Percentiles rank a stretch among this genome's conserved stretches.
These are phyloP conservation scores for Leptinotarsa defecta DNA, from an alignment of 1,140 invertebrate genomes.

Conservation along the genomic window DNA sequence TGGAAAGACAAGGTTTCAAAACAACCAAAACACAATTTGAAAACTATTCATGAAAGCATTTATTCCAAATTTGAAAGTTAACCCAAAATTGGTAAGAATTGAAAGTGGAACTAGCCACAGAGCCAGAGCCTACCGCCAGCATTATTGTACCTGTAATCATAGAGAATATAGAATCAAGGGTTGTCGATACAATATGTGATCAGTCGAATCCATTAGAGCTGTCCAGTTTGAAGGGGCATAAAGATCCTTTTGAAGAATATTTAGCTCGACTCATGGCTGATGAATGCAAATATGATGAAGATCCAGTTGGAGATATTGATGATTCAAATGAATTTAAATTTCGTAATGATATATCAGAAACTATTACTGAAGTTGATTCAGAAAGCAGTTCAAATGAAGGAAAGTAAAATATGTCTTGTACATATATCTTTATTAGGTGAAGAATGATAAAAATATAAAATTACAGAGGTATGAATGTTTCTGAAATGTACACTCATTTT, in stretches of 20 bases:
- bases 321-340: constrained; percentile 4
- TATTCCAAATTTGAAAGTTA: constrained; percentile 45
- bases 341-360: constrained; percentile 34
- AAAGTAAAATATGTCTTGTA: too few species aligned
- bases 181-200: too few species aligned
- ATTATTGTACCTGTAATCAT: too few species aligned
- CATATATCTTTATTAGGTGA: background rate
- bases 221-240: background rate
- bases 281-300: background rate
- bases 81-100: constrained; percentile 38
- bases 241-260: constrained; percentile 18
- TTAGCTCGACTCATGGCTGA: constrained; percentile 7
- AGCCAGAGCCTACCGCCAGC: too few species aligned
- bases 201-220: background rate
- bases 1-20: constrained; percentile 55
- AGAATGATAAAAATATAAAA: constrained; percentile 3
- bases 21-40: constrained; percentile 47
- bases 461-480: constrained; percentile 10
- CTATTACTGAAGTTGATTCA: constrained; percentile 33
- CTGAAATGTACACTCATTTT: background rate
- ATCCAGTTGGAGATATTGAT: too few species aligned
- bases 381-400: constrained; percentile 27
- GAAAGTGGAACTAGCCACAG: too few species aligned
- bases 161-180: too few species aligned
- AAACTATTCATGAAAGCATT: constrained; percentile 46